Base-by-base conservation (phyloP, 1,140 invertebrate genomes). In the Rhyacophila brunnea region DNA sequence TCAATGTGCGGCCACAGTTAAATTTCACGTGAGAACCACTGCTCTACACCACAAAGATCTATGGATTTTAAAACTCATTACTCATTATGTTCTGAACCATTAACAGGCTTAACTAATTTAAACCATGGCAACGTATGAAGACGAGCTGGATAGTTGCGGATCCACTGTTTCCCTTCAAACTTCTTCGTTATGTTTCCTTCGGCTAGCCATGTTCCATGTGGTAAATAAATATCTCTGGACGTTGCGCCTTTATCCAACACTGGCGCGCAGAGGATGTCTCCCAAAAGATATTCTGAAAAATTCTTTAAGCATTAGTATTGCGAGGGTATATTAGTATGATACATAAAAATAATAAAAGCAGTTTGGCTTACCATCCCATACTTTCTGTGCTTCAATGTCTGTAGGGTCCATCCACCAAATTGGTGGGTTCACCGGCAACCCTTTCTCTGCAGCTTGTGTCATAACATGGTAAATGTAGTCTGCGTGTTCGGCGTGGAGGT, bases 381-480 rank as follows among this genome's bases (percentile, higher is more conserved):
- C 58, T 49, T 17, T 19, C 1, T 47, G 59, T 4, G 65, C 58
- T 43, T 43, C 49, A 38, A 36, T 6, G 64, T 88, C 79, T 0
- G 66, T 69, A 0, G 87, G 87, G 66, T 84, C 84, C 0, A 88
- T 78, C 88, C 88, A 91, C 89, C 89, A 92, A 7, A 91, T 77
- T 0, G 89, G 88, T 42, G 86, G 75, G 69, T 90, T 85, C 6
- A 87, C 74, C 2, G 87, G 86, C 18, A 71, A 70, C 57, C 87
- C 88, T 10, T 74, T 74, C 6, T 66, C 17, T 0, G 83, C 72
- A 15, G 83, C 71, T 46, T 81, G 71, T 19, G 80, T 66, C 65
- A 85, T 81, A 3, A 77, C 66, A 14, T 67, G 54, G 0, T 82
- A 51, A 34, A 90, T 83, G 11, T 69, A 65, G 35, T 76, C 71